Evolutionary conservation across 2,888 invertebrate genomes (phyloP).

Genomic region (Drosophila kanekoi): DNA sequence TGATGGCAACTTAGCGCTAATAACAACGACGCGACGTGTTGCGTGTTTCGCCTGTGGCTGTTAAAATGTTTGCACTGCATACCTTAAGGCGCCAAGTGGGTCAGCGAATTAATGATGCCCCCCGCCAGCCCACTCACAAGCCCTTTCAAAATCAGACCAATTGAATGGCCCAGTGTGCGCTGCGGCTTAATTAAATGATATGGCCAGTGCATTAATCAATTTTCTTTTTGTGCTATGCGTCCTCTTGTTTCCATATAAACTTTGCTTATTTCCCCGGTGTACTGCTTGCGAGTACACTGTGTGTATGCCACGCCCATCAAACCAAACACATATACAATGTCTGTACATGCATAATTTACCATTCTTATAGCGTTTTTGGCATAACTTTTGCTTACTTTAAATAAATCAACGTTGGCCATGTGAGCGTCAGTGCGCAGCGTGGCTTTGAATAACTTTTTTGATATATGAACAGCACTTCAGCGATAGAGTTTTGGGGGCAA

Average conservation of each 20-base stretch:
- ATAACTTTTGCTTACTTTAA: conserved; percentile 78
- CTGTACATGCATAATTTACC: conserved; percentile 67
- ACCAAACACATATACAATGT: neutral
- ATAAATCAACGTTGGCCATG: conserved; percentile 68
- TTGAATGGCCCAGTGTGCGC: conserved; percentile 16
- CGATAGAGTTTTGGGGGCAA: conserved; percentile 36
- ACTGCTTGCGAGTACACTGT: neutral
- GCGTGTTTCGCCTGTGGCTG: conserved; percentile 26
- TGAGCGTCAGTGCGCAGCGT: conserved; percentile 40
- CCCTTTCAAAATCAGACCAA: neutral
- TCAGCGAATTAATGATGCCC: conserved; percentile 30
- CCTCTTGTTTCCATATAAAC: conserved; percentile 35
- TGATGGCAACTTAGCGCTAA: conserved; percentile 79
- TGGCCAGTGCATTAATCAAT: conserved; percentile 70
- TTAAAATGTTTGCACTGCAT: conserved; percentile 43
- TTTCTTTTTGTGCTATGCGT: conserved; percentile 12
- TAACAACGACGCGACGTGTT: conserved; percentile 60
- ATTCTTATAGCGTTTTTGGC: conserved; percentile 68
- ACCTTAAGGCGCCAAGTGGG: conserved; percentile 51
- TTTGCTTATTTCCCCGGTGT: conserved; percentile 72
- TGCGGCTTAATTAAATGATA: conserved; percentile 66
- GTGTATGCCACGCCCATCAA: conserved; percentile 20
- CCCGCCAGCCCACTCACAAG: neutral
- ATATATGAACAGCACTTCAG: conserved; percentile 59
- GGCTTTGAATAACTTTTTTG: conserved; percentile 62